phyloP scores from a whole-genome alignment of 2,113 vertebrate species.

The Suncus etruscus region DNA sequence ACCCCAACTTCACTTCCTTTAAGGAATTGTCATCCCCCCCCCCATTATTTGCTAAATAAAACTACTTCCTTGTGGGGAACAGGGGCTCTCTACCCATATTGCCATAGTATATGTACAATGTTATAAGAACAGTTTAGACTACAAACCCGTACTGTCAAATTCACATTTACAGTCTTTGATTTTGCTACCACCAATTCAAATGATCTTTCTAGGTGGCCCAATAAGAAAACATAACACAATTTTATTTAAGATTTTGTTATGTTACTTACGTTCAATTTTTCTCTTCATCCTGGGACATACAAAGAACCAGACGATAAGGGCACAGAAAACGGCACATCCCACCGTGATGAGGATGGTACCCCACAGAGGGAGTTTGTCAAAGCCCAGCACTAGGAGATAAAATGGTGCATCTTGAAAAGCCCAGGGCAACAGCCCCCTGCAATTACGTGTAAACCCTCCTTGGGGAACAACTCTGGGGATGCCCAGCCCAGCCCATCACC shows the following conservation, averaged over 20 bases:
- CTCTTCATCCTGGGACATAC: slow-evolving; percentile 96
- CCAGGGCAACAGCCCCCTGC: slow-evolving; percentile 69
- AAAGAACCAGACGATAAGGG: slow-evolving; percentile 94
- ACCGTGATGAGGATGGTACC: slow-evolving; percentile 93
- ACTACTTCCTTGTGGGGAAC: not conserved
- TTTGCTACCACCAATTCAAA: not conserved
- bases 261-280: slow-evolving; percentile 95
- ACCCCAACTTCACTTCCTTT: no score
- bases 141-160: slow-evolving; percentile 23
- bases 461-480: not conserved
- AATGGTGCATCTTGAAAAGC: slow-evolving; percentile 87
- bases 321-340: slow-evolving; percentile 91
- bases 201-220: not conserved
- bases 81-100: no score
- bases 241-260: not conserved
- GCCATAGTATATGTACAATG: not conserved
- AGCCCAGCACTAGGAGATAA: slow-evolving; percentile 95
- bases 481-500: slow-evolving; percentile 63
- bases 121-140: not conserved
- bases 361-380: slow-evolving; percentile 95
- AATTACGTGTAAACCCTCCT: not conserved
- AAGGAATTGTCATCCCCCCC: not conserved
- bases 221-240: not conserved
- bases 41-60: not conserved
- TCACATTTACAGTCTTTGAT: slow-evolving; percentile 8